Percentiles rank a stretch among this genome's conserved stretches.
Conservation (phyloP, 2,888 invertebrate species). For the Drosophila ezoana region DNA sequence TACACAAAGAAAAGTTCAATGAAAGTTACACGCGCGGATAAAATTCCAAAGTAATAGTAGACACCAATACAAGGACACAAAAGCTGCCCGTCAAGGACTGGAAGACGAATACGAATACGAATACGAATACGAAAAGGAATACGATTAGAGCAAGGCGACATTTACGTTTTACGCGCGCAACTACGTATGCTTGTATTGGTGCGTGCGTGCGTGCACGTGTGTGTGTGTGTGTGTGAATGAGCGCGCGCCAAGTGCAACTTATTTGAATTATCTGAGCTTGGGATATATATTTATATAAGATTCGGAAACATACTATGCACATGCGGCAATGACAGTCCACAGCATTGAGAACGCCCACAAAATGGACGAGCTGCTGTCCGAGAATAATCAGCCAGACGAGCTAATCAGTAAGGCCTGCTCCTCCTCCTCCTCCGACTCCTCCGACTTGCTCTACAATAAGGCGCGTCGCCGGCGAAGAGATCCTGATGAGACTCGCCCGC, state of each 20-base stretch:
- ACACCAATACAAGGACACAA: constrained; percentile 68
- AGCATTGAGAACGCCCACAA: constrained; percentile 43
- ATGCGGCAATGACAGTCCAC: constrained; percentile 57
- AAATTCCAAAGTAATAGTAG: constrained; percentile 70
- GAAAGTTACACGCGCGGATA: constrained; percentile 75
- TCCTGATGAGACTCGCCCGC: background rate
- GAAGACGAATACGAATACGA: constrained; percentile 56
- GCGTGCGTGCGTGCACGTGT: constrained; percentile 27
- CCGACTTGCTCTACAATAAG: constrained; percentile 70
- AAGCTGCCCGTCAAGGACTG: constrained; percentile 75
- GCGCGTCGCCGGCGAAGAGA: constrained; percentile 66
- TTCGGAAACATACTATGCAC: constrained; percentile 48
- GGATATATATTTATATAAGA: constrained; percentile 19
- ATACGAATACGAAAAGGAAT: constrained; percentile 37
- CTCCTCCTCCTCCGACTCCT: constrained; percentile 54
- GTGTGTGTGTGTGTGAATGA: constrained; percentile 53
- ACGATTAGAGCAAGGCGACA: constrained; percentile 31
- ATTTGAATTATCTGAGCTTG: constrained; percentile 47
- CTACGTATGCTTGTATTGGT: constrained; percentile 39
- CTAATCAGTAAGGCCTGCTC: constrained; percentile 40
- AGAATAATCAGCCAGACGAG: constrained; percentile 32
- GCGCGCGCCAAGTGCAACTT: constrained; percentile 73
- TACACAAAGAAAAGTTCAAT: constrained; percentile 61
- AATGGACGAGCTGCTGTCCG: constrained; percentile 56
- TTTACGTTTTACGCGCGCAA: constrained; percentile 78